A percentile compares a stretch with the other conserved stretches of the same genome.
These are phyloP conservation scores for Actinemys pallida DNA, from an alignment of 2,113 vertebrate genomes.

Conservation along the genomic window DNA sequence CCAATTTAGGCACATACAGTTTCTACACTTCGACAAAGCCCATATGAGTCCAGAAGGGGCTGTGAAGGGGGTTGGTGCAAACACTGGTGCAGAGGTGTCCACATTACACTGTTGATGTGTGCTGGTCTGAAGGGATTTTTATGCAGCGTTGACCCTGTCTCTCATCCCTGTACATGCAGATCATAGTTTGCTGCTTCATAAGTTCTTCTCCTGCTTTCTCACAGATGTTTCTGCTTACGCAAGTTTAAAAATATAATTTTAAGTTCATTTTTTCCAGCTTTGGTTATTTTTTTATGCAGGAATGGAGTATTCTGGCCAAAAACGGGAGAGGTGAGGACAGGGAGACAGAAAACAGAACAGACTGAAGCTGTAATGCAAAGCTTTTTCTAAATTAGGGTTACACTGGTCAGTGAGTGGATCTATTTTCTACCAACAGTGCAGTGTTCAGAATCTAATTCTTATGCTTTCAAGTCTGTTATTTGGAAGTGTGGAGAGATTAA, in stretches of 20 bases:
- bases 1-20: not conserved
- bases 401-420: not conserved
- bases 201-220: constrained; percentile 31
- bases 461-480: not conserved
- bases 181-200: not conserved
- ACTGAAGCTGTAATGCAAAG: not conserved
- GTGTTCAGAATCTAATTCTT: not conserved
- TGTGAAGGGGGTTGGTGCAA: not conserved
- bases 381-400: not conserved
- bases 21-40: not conserved
- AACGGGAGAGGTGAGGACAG: not conserved
- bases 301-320: not conserved
- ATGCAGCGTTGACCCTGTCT: not conserved
- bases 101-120: not conserved
- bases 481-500: accelerated
- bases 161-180: constrained; percentile 7
- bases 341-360: not conserved
- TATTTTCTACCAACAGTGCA: not conserved
- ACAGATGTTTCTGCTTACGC: constrained; percentile 35
- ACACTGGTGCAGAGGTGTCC: not conserved
- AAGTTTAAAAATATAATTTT: not conserved
- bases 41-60: not conserved
- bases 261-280: not conserved
- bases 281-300: not conserved
- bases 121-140: not conserved